Base-by-base conservation (phyloP, 2,888 invertebrate species). In the Serrognathus titanus region DNA sequence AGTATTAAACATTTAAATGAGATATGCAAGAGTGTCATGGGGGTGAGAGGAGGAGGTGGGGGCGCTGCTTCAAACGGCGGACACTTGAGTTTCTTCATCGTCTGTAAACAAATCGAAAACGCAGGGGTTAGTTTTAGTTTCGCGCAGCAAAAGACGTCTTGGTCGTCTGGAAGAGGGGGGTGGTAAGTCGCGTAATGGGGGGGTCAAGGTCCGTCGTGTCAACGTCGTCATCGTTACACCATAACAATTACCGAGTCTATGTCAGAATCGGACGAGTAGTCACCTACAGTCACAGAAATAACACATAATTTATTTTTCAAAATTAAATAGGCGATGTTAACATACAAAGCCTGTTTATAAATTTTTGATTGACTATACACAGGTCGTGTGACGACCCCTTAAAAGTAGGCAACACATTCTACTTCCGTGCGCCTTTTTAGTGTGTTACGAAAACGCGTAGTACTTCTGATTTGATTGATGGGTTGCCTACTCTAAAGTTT, bases 81-180 rank as follows among this genome's bases (percentile, higher is more conserved):
- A 85, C 62, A 85, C 85, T 77, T 85, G 85, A 53, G 85, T 82
- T 71, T 85, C 85, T 69, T 85, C 85, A 68, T 85, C 85, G 79
- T 85, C 85, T 84, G 80, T 60, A 78, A 80, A 72, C 73, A 36
- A 51, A 12, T 16, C 3, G 51, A 45, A 45, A 41, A 12, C 6
- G 24, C 24, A 31, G 6, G 24, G 24, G 24, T 31, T 7, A 7
- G 24, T 31, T 31, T 31, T 10, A 38, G 9, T 36, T 31, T 36
- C 11, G 9, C 8, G n/a, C 13, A 16, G 8, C 31, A 9, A 20
- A n/a, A 1, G 10, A 7, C 10, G n/a, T 47, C 24, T 39, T 5
- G n/a, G 39, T 39, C 39, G 39, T 40, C 12, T 40, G 40, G 10
- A 6, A 39, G 3, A 11, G 11, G 13, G 12, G 39, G n/a, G n/a